Conservation (phyloP, 2,888 invertebrate species). For the Xanthia togata region DNA sequence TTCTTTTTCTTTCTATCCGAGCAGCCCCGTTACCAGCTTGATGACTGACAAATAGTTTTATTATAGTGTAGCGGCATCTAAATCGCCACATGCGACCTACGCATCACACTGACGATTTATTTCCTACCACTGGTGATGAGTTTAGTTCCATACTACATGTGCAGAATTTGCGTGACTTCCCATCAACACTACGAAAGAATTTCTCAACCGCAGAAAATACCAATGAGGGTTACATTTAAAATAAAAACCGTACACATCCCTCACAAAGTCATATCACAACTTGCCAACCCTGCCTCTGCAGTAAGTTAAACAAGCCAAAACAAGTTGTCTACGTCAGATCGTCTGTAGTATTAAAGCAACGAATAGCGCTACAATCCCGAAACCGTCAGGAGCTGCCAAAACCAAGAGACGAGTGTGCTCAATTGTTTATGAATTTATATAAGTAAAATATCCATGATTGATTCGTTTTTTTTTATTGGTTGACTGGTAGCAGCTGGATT, state of each 20-base stretch:
- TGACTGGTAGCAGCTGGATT: background rate
- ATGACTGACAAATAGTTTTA: background rate
- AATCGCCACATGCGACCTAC: too few species aligned
- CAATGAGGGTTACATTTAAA: background rate
- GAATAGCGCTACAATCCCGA: constrained; percentile 22
- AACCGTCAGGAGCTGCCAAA: constrained; percentile 33
- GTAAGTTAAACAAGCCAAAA: constrained; percentile 32
- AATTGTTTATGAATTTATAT: constrained; percentile 17
- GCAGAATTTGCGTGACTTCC: background rate
- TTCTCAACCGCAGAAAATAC: background rate
- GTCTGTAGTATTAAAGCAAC: background rate
- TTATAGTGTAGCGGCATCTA: too few species aligned
- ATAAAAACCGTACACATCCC: background rate
- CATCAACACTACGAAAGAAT: background rate
- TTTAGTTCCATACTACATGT: background rate
- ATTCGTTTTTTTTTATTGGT: background rate
- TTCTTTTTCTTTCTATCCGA: too few species aligned
- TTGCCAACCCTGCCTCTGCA: constrained; percentile 25
- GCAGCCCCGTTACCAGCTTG: background rate
- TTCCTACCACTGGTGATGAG: too few species aligned
- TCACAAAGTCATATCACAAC: background rate
- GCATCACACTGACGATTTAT: too few species aligned
- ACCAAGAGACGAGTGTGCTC: constrained; percentile 1
- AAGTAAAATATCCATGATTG: background rate
- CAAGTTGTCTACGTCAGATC: constrained; percentile 30